Percentiles rank a stretch among this genome's conserved stretches.
Evolutionary conservation across 2,888 invertebrate species (phyloP).

Genomic region (Rapana venosa): DNA sequence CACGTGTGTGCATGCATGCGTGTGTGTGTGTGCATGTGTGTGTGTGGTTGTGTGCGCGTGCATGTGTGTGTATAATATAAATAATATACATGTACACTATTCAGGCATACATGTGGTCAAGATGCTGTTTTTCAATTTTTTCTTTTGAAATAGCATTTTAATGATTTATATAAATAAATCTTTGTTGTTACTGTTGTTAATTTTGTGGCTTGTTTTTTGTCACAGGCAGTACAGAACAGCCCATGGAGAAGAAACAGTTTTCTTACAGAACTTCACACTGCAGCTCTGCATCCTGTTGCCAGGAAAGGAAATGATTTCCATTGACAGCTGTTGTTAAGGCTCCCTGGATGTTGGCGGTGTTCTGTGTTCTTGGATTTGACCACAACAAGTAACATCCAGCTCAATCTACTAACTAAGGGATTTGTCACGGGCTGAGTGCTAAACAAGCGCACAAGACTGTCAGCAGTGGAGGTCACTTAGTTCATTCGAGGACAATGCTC

Average conservation of each 20-base stretch:
- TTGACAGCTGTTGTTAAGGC: too few relatives aligned
- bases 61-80: neutral
- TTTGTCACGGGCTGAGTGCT: neutral
- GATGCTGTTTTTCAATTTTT: neutral
- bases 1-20: neutral
- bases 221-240: neutral
- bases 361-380: too few relatives aligned
- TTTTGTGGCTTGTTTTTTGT: neutral
- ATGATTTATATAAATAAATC: too few relatives aligned
- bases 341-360: too few relatives aligned
- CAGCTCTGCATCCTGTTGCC: too few relatives aligned
- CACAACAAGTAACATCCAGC: too few relatives aligned
- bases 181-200: too few relatives aligned
- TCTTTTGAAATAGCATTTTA: neutral
- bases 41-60: neutral
- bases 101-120: too few relatives aligned
- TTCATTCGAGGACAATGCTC: neutral
- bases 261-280: too few relatives aligned
- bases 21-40: neutral
- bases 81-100: too few relatives aligned
- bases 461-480: neutral
- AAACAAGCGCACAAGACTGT: neutral
- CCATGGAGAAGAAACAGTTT: neutral
- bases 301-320: too few relatives aligned
- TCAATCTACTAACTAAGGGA: too few relatives aligned